Percentiles rank a stretch among this genome's conserved stretches.
Conservation (phyloP, 2,113 vertebrate species). For the Menura novaehollandiae region DNA sequence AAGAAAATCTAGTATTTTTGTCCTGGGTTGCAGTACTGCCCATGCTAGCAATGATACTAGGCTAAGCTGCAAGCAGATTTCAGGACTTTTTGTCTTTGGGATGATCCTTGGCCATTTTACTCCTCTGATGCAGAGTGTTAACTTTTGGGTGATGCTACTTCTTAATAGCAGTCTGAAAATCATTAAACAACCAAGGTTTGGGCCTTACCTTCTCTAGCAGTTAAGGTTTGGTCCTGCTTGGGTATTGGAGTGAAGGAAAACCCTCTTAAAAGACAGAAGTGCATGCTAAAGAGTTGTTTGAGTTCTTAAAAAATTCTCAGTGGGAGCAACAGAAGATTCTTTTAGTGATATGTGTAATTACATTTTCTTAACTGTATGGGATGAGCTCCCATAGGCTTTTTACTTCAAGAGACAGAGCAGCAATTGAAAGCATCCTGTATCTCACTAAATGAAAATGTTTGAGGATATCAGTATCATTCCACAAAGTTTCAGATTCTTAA, state of each 20-base stretch:
- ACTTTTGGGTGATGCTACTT: neutral
- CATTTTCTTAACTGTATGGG: neutral
- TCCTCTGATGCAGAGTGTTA: neutral
- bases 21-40: neutral
- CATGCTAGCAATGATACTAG: neutral
- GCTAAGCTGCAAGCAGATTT: neutral
- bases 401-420: neutral
- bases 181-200: neutral
- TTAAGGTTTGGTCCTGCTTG: neutral
- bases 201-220: neutral
- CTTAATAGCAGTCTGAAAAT: neutral
- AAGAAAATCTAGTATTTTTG: neutral
- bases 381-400: neutral
- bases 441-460: neutral
- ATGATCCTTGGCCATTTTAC: neutral
- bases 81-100: neutral
- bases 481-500: neutral
- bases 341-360: neutral
- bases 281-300: neutral
- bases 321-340: neutral
- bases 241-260: neutral
- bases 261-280: neutral
- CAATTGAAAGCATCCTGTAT: neutral
- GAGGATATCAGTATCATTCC: neutral
- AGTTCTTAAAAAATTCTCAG: neutral